Evolutionary conservation across 1,140 invertebrate species (phyloP), one percentile per base, ranked within the genome.

Genomic region (Aethina tumida): DNA sequence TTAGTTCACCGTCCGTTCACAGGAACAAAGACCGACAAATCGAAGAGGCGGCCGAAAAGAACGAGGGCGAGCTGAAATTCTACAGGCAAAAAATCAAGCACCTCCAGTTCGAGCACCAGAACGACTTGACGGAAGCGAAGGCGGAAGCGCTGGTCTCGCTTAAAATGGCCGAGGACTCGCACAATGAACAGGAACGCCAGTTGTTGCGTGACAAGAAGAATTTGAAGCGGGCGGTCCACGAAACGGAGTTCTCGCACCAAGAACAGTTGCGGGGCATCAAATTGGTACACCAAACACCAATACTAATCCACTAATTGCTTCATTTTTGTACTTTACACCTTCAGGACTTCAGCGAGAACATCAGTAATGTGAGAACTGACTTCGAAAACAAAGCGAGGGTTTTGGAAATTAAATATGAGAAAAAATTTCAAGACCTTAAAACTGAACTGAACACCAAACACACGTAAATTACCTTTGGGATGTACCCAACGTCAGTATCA

Each of bases 41-140:
- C 45, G 89, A 92, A 66, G 84, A 91, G 62, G 70, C 79, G 0
- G 75, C 81, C 54, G 86, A 93, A 56, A 76, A 84, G 52, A 88
- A 93, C 52, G 84, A 93, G 55, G 75, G 77, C 12, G 81, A 94
- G 55, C 69, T 92, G 8, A 88, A 88, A 68, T 76, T 85, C 26
- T 85, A 85, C 46, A 90, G 90, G 63, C 87, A 94, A 59, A 92
- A 91, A 73, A 81, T 94, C 7, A 93, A 93, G 55, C 86, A 91
- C 64, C 66, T 94, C 14, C 77, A 92, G 62, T 92, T 90, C 61
- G 89, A 93, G 56, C 89, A 94, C 55, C 84, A 92, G 56, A 82
- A 78, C 20, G 80, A 82, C 53, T 69, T 87, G 26, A 78, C 84
- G 0, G 79, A 85, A 54, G 65, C 81, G 13, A 80, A 84, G 61